Conservation (phyloP, 2,797 vertebrate genomes). For the Remorina albescens region DNA sequence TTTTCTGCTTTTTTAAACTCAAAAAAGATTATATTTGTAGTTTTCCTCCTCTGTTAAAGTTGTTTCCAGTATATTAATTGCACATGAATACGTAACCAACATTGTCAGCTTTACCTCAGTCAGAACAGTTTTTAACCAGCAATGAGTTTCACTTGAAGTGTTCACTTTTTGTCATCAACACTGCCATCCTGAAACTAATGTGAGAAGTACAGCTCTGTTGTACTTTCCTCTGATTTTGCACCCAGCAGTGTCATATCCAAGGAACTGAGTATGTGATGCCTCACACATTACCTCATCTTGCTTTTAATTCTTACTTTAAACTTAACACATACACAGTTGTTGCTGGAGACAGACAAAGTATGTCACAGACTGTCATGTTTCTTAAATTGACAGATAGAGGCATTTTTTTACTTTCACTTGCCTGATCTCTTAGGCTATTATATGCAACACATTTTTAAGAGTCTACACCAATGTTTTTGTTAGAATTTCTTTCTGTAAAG, state of each 20-base stretch:
- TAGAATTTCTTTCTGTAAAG: constrained; percentile 16
- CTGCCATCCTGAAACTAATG: background rate
- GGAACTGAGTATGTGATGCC: constrained; percentile 35
- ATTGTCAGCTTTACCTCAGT: background rate
- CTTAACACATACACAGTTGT: constrained; percentile 34
- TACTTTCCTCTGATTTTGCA: constrained; percentile 6
- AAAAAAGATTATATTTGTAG: constrained; percentile 2
- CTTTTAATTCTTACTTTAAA: constrained; percentile 45
- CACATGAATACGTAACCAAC: background rate
- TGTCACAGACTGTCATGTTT: constrained; percentile 38
- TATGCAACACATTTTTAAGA: constrained; percentile 31
- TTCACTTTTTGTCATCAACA: constrained; percentile 23
- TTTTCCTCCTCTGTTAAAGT: background rate
- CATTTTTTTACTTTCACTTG: constrained; percentile 45
- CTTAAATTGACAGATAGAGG: constrained; percentile 48
- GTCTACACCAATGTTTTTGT: constrained; percentile 35
- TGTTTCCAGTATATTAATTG: background rate
- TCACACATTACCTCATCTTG: constrained; percentile 33
- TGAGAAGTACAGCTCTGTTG: background rate
- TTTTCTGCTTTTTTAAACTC: constrained; percentile 3
- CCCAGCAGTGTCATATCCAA: constrained; percentile 16
- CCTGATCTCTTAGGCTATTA: constrained; percentile 60
- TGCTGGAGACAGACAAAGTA: constrained; percentile 49
- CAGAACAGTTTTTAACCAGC: background rate
- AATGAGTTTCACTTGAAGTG: background rate